Evolutionary conservation across 2,113 vertebrate species (phyloP), one percentile per base, ranked within the genome.

Genomic region (Cichladusa arquata): DNA sequence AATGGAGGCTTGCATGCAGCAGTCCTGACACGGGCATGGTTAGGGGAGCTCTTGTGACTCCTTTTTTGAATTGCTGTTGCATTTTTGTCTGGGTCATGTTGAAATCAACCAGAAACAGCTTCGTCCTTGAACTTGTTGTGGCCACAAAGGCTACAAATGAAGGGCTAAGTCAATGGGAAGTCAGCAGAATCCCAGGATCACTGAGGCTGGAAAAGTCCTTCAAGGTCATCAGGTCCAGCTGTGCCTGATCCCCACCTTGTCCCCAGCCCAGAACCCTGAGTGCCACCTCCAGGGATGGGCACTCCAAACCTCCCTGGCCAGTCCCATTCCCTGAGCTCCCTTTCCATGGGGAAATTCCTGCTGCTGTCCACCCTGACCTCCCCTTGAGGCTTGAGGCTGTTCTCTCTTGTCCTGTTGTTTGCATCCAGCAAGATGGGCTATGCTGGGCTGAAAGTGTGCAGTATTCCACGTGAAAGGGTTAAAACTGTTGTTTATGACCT

Each of bases 171-270:
- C 53, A 48, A 13, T 16, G 23, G 11, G 19, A 62, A 80, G 31
- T 26, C 40, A 77, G 28, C 19, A 78, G 51, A 65, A 64, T 47
- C 50, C 22, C 18, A 28, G 38, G 2, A n/a, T 29, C 25, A 0
- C 2, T 12, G 33, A 84, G 23, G 11, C 0, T 28, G 50, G 40
- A 47, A 23, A 47, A 64, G 1, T 18, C 15, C 28, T 28, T n/a
- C 8, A 11, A 65, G 50, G 0, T 12, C 42, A 8, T 8, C 0
- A 0, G 15, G 12, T 10, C 40, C 23, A 12, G 5, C 40, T n/a
- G 23, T 28, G 48, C 5, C 48, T 0, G 0, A 1, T 47, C 0
- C 54, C 33, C 83, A 69, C 72, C 9, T 0, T 38, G 38, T 53
- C 38, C 62, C 64, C 38, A 78, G 33, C 45, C 45, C 84, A 53